Conservation (phyloP, 2,113 vertebrate species). For the Hippopotamus amphibius region DNA sequence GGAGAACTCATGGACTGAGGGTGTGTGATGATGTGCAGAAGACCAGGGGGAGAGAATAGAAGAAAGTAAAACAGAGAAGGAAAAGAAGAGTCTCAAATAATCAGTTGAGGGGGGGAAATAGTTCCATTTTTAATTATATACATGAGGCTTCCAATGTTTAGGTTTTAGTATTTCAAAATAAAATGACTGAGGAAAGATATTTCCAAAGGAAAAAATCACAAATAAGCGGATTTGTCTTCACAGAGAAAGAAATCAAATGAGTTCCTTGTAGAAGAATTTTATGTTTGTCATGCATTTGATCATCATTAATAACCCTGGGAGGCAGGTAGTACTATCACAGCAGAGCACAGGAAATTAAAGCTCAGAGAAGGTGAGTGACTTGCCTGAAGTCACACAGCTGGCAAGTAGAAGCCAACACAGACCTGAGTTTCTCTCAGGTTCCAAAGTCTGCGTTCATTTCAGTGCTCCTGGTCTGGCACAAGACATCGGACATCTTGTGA, state of each 20-base stretch:
- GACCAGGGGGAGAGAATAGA: not conserved
- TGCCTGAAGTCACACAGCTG: not conserved
- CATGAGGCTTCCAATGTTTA: not conserved
- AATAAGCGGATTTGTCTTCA: conserved; percentile 32
- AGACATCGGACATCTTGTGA: not conserved
- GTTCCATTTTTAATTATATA: not conserved
- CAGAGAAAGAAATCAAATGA: conserved; percentile 30
- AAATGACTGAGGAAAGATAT: not conserved
- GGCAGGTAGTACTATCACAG: not conserved
- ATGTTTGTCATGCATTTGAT: not conserved
- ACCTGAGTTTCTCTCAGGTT: not conserved
- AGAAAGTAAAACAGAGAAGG: not conserved
- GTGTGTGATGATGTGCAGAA: not conserved
- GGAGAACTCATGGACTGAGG: not conserved
- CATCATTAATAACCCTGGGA: not conserved
- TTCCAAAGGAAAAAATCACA: not conserved
- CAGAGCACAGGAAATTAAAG: not conserved
- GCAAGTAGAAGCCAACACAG: not conserved
- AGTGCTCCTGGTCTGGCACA: not conserved
- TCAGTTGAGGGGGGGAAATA: too few relatives aligned
- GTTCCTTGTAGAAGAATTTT: not conserved
- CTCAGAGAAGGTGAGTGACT: not conserved
- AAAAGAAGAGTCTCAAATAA: not conserved
- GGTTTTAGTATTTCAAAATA: conserved; percentile 37
- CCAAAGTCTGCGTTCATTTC: not conserved